Conservation (phyloP, 1,140 invertebrate species). For the Spodoptera litura region DNA sequence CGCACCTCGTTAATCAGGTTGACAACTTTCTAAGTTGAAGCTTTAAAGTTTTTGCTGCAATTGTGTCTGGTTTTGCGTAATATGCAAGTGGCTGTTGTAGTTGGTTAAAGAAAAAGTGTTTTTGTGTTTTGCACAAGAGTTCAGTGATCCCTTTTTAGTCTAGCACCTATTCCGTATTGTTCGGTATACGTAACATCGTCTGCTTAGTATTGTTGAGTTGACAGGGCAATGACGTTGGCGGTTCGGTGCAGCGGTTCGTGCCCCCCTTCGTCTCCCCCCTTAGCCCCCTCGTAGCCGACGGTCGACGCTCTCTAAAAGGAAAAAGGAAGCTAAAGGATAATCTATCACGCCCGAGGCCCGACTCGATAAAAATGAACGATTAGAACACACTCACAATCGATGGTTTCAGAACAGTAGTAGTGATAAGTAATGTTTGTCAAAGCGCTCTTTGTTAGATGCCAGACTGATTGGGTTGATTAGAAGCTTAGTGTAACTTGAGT, state of each 20-base stretch:
- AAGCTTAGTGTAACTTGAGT: neutral
- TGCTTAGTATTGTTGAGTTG: conserved; percentile 84
- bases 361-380: conserved; percentile 84
- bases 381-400: conserved; percentile 76
- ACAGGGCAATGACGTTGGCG: conserved; percentile 82
- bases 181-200: conserved; percentile 76
- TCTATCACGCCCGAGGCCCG: conserved; percentile 82
- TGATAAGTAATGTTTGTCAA: conserved; percentile 38
- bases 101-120: conserved; percentile 34
- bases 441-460: conserved; percentile 15
- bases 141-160: conserved; percentile 66
- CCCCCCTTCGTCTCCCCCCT: conserved; percentile 60
- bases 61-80: conserved; percentile 21
- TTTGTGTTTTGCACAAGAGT: conserved; percentile 41
- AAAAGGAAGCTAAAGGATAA: conserved; percentile 84
- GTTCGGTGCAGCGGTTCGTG: conserved; percentile 69
- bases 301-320: conserved; percentile 84
- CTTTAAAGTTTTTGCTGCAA: neutral
- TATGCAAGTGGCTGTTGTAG: conserved; percentile 21
- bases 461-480: conserved; percentile 15
- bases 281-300: conserved; percentile 66
- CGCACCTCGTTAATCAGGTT: conserved; percentile 14
- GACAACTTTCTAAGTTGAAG: conserved; percentile 14
- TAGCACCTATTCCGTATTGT: conserved; percentile 75
- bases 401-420: conserved; percentile 45